Percentiles rank a stretch among this genome's conserved stretches.
Evolutionary conservation across 2,797 vertebrate species (phyloP).

Genomic region (Xenops minutus): DNA sequence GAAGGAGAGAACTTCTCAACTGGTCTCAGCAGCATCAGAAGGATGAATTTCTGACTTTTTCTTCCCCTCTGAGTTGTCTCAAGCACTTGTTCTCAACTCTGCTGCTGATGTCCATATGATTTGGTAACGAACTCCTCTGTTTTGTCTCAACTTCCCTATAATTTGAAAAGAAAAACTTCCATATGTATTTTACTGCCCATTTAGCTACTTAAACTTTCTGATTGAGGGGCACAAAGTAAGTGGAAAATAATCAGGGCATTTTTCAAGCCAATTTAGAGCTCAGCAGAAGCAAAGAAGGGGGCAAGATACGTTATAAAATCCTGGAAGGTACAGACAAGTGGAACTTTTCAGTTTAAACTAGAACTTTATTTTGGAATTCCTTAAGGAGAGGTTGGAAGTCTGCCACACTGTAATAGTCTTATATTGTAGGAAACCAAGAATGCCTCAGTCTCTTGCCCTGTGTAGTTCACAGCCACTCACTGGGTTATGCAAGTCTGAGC

Average conservation of each 20-base stretch:
- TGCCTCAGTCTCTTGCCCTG: not conserved
- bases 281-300: not conserved
- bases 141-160: not conserved
- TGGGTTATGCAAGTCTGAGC: not conserved
- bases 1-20: not conserved
- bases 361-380: conserved; percentile 32
- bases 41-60: not conserved
- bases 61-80: not conserved
- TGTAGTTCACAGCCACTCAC: not conserved
- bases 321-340: conserved; percentile 1
- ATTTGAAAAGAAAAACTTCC: not conserved
- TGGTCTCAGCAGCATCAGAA: not conserved
- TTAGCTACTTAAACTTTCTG: not conserved
- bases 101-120: not conserved
- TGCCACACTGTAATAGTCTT: not conserved
- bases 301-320: not conserved
- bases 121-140: not conserved
- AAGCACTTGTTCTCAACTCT: not conserved
- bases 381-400: not conserved
- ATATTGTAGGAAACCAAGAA: not conserved
- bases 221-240: not conserved
- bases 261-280: not conserved
- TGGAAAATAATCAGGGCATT: not conserved
- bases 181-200: not conserved
- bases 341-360: not conserved